Conservation (phyloP, 2,113 vertebrate genomes). For the Acrocephalus arundinaceus region DNA sequence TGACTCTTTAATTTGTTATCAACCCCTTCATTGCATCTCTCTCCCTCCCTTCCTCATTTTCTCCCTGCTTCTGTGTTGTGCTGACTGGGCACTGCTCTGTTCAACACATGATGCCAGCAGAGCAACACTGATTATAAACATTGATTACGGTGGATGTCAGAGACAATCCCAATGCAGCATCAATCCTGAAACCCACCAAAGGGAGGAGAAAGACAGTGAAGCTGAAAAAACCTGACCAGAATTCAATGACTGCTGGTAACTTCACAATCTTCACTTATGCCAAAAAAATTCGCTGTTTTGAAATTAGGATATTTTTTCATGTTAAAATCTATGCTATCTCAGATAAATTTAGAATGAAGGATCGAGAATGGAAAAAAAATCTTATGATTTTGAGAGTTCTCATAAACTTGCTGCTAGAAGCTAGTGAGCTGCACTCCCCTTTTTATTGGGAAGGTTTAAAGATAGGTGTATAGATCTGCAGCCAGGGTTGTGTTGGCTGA, state of each 20-base stretch:
- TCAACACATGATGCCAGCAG: not conserved
- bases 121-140: not conserved
- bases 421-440: not conserved
- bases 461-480: not conserved
- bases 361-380: not conserved
- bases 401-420: not conserved
- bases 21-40: not conserved
- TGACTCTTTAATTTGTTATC: not conserved
- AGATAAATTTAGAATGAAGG: not conserved
- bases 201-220: not conserved
- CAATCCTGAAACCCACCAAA: not conserved
- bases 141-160: not conserved
- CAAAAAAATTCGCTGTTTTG: fast-evolving
- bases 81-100: not conserved
- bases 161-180: not conserved
- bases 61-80: not conserved
- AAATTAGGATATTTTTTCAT: not conserved
- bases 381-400: not conserved
- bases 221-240: fast-evolving
- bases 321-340: not conserved
- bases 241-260: not conserved
- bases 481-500: not conserved
- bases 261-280: not conserved
- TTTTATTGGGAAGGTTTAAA: fast-evolving
- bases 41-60: not conserved